These are phyloP conservation scores for Pluvialis apricaria DNA, from an alignment of 2,113 vertebrate genomes.

Conservation along the genomic window DNA sequence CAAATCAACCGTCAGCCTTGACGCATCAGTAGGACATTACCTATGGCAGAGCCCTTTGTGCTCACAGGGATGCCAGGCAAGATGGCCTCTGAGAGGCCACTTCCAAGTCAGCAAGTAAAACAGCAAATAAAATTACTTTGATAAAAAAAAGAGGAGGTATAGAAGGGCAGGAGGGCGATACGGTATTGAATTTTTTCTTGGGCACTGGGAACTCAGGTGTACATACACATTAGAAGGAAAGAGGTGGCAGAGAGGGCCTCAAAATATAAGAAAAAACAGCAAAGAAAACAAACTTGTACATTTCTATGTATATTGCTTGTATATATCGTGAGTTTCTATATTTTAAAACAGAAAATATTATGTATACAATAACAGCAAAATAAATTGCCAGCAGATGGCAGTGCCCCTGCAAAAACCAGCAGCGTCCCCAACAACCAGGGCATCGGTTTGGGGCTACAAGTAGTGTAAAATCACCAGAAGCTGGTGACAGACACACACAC, in stretches of 20 bases:
- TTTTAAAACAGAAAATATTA: neutral
- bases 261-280: neutral
- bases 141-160: neutral
- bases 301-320: neutral
- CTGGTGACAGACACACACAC: neutral
- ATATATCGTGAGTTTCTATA: neutral
- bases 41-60: neutral
- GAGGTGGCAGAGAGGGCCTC: neutral
- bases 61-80: neutral
- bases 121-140: neutral
- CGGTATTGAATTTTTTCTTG: neutral
- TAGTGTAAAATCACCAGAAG: neutral
- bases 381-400: slow-evolving; percentile 55
- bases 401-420: neutral
- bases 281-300: neutral
- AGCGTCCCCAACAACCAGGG: neutral
- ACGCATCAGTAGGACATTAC: neutral
- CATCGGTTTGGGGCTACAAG: neutral
- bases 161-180: neutral
- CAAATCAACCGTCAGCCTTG: slow-evolving; percentile 12
- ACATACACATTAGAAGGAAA: fast-evolving
- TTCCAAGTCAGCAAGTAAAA: neutral
- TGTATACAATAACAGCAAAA: neutral
- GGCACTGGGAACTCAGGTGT: neutral
- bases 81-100: neutral